Percentiles rank a stretch among this genome's conserved stretches.
Evolutionary conservation across 1,140 invertebrate species (phyloP).

Genomic region (Octopus bimaculoides): DNA sequence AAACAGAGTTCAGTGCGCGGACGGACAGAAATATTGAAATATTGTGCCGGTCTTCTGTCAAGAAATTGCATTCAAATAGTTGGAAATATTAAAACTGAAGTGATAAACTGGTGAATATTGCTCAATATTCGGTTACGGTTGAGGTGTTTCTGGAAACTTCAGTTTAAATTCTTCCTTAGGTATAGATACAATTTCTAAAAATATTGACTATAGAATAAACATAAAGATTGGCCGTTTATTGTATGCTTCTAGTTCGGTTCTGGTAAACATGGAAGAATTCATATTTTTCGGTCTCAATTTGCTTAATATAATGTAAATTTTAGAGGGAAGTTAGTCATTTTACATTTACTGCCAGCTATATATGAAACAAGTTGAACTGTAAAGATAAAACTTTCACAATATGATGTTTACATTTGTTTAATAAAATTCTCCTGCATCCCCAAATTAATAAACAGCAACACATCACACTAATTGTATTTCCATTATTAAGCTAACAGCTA

Average conservation of each 20-base stretch:
- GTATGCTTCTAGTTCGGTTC: background rate
- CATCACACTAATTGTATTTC: no score
- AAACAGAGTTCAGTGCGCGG: constrained; percentile 3
- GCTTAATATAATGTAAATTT: background rate
- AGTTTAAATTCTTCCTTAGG: background rate
- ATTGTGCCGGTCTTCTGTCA: background rate
- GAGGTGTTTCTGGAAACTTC: constrained; percentile 6
- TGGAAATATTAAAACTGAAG: constrained; percentile 4
- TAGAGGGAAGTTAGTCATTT: background rate
- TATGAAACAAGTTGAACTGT: no score
- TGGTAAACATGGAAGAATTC: background rate
- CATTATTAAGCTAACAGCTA: no score
- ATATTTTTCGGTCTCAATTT: background rate
- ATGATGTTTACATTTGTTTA: no score
- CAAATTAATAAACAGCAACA: no score
- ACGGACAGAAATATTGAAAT: constrained; percentile 8
- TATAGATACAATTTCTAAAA: background rate
- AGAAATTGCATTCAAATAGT: background rate
- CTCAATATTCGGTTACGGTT: constrained; percentile 2
- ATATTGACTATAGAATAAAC: constrained; percentile 10
- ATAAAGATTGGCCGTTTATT: background rate
- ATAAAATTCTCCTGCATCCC: no score
- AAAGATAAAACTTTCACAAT: no score
- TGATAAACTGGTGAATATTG: background rate
- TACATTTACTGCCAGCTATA: no score